A percentile compares a stretch with the other conserved stretches of the same genome.
Evolutionary conservation across 2,113 vertebrate species (phyloP).

Genomic region (Trachemys scripta): DNA sequence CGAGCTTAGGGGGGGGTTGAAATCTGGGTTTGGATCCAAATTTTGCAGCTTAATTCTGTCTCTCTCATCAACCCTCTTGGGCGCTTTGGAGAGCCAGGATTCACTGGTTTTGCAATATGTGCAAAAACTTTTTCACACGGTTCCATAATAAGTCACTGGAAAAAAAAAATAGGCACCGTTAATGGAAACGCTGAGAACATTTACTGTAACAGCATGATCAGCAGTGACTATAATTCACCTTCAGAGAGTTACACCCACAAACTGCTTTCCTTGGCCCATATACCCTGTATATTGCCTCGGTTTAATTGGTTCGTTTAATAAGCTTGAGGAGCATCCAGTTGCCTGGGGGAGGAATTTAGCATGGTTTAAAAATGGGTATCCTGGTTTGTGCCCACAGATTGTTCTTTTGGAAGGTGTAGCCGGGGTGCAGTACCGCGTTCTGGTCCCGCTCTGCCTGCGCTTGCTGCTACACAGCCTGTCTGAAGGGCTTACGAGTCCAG

Average conservation of each 20-base stretch:
- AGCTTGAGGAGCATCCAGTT: conserved; percentile 20
- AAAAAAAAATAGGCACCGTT: background rate
- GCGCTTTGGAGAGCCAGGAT: background rate
- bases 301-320: conserved; percentile 61
- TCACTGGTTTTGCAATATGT: background rate
- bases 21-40: background rate
- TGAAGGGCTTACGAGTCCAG: background rate
- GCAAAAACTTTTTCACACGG: background rate
- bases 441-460: background rate
- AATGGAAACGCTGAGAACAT: conserved; percentile 70
- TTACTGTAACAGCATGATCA: conserved; percentile 62
- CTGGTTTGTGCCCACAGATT: conserved; percentile 1
- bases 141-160: background rate
- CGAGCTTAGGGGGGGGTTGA: background rate
- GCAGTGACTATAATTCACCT: conserved; percentile 52
- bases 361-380: background rate
- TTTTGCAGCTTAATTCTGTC: background rate
- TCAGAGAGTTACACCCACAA: conserved; percentile 47
- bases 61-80: fast-evolving
- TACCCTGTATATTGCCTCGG: background rate
- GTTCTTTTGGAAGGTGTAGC: background rate
- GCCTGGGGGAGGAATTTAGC: background rate
- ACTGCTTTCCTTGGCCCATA: conserved; percentile 70
- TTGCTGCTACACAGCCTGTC: background rate
- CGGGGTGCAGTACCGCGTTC: fast-evolving